Base-by-base conservation (phyloP, 2,113 vertebrate species). In the Sylvicapra grimmia region DNA sequence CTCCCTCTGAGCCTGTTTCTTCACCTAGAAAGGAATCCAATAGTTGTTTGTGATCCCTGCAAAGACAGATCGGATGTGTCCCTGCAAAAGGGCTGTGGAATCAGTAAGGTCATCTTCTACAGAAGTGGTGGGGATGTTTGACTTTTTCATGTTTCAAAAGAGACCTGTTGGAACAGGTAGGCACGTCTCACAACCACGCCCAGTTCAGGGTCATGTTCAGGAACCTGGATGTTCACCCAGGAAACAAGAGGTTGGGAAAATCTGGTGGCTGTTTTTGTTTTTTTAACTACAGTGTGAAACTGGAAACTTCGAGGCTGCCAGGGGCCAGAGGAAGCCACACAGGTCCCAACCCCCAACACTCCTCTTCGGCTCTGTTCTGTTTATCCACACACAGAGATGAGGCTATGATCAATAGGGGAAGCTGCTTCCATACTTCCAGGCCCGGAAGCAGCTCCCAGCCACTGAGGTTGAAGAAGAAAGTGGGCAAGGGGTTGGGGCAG, bases 31-130 rank as follows among this genome's bases (percentile, higher is more conserved):
- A 10, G 40, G 72, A 36, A 2, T 9, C 49, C 10, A 10, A 3
- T 6, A 5, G 19, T 40, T 4, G 3, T 49, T 94, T n/a, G 0
- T 2, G 4, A 5, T 54, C 33, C 3, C 11, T 4, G 27, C 23
- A 3, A 1, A 29, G 29, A 29, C 36, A 15, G 40, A 54, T 0
- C 1, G 4, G 2, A 12, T 4, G 1, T 27, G 15, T n/a, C 29
- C 11, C 0, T 51, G 12, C 72, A 2, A 23, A 29, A 44, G 2
- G 51, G 12, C 89, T 75, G n/a, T 19, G 4, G 27, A 15, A 11
- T 47, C 29, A 29, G 36, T 47, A 14, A 8, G 21, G 11, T 51
- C 12, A 13, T 36, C 92, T 49, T 23, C 40, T 25, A 5, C 18
- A 18, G 75, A 6, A 5, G 12, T 27, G 63, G 53, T 12, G 31